Evolutionary conservation across 2,797 vertebrate genomes (phyloP), one percentile per base, ranked within the genome.

Genomic region (Amniataba percoides): DNA sequence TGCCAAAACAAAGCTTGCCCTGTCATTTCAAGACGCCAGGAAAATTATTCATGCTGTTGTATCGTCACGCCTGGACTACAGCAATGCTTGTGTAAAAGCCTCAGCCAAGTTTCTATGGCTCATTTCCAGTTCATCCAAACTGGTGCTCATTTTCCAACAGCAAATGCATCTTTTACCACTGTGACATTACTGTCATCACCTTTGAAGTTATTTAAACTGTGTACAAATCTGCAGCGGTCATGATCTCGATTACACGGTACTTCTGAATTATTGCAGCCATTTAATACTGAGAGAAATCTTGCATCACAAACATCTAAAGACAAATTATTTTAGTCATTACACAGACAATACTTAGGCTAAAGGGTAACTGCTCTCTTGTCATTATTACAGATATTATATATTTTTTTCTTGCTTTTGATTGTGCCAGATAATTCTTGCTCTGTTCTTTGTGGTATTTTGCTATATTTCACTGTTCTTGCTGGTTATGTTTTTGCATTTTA

Each of bases 21-120:
- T 40, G 43, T 78, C 66, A 62, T 62, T 61, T 71, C 31, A 64
- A 78, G 60, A 74, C 49, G 61, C 3, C 56, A 31, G 57, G 23
- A 46, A 64, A 63, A 85, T 40, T n/a, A 59, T 67, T 52, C 51
- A 61, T 53, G 27, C 34, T 36, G 45, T 61, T 40, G n/a, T 64
- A 23, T 64, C 2, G 13, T 63, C 11, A 51, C 13, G 19, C 70
- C 16, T 74, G 51, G 18, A 57, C 49, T 48, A 16, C 45, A 19
- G 39, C 60, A 61, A 43, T 40, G 16, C 5, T 68, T 73, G 27
- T 83, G 45, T 75, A 31, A 46, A 73, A 12, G 48, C 49, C 31
- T 56, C 55, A 42, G 68, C 65, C 71, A 74, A 69, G 39, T 55
- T 73, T 73, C 27, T 48, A 12, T 71, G 60, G 69, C 66, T 68